phyloP scores from a whole-genome alignment of 2,113 vertebrate species.

The Sylvia atricapilla region DNA sequence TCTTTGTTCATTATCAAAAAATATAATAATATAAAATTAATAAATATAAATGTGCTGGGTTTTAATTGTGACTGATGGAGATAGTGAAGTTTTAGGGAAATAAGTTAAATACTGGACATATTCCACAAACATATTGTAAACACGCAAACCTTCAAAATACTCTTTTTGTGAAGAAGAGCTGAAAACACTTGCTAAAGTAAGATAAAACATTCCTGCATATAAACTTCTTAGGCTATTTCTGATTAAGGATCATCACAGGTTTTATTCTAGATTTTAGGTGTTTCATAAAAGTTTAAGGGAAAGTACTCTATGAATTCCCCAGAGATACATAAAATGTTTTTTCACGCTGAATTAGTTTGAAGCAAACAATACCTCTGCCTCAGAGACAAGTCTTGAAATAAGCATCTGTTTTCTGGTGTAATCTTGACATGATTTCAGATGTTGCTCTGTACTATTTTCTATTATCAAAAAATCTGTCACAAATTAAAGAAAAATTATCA shows the following conservation, averaged over 20 bases:
- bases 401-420: not conserved
- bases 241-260: not conserved
- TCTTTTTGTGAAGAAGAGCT: not conserved
- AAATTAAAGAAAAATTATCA: not conserved
- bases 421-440: not conserved
- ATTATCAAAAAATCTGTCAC: not conserved
- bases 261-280: not conserved
- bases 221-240: not conserved
- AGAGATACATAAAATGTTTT: not conserved
- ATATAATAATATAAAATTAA: not conserved
- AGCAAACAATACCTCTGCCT: not conserved
- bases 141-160: accelerated
- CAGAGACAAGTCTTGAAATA: not conserved
- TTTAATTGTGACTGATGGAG: not conserved
- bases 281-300: not conserved
- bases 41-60: not conserved
- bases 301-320: not conserved
- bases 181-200: not conserved
- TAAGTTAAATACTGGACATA: not conserved
- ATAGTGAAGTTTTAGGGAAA: not conserved
- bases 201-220: not conserved
- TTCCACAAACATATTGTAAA: not conserved
- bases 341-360: not conserved
- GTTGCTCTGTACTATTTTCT: not conserved
- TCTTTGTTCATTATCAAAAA: not conserved